Evolutionary conservation across 2,797 vertebrate genomes (phyloP).

Genomic region (Sebastes taczanowskii): DNA sequence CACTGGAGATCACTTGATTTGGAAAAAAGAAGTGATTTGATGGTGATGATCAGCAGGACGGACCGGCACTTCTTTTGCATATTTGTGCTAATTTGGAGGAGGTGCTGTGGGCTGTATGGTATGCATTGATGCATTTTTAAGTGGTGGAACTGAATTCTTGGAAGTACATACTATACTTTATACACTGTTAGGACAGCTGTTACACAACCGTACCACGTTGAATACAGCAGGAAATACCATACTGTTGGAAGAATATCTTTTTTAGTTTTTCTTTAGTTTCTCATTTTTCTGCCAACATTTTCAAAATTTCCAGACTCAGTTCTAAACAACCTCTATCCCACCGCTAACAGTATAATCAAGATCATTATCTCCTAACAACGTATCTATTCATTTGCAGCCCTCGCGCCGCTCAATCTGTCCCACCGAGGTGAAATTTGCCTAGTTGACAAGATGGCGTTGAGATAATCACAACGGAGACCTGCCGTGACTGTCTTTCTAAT

Average conservation of each 20-base stretch:
- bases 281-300: slow-evolving; percentile 13
- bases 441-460: slow-evolving; percentile 72
- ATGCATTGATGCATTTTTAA: slow-evolving; percentile 38
- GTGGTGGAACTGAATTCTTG: slow-evolving; percentile 14
- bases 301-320: slow-evolving; percentile 42
- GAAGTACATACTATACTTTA: background rate
- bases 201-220: background rate
- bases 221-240: slow-evolving; percentile 10
- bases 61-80: background rate
- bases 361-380: slow-evolving; percentile 66
- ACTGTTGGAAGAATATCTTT: background rate
- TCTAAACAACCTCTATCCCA: slow-evolving; percentile 56
- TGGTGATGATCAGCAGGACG: background rate
- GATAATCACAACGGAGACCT: slow-evolving; percentile 68
- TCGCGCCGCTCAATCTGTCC: slow-evolving; percentile 51
- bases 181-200: slow-evolving; percentile 17
- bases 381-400: slow-evolving; percentile 66
- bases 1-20: background rate
- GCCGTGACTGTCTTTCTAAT: slow-evolving; percentile 67
- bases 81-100: slow-evolving; percentile 2
- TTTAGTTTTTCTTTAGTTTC: background rate
- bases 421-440: slow-evolving; percentile 66
- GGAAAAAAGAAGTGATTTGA: background rate
- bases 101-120: background rate
- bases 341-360: slow-evolving; percentile 51